Base-by-base conservation (phyloP, 2,888 invertebrate genomes). In the Melanotus villosus region DNA sequence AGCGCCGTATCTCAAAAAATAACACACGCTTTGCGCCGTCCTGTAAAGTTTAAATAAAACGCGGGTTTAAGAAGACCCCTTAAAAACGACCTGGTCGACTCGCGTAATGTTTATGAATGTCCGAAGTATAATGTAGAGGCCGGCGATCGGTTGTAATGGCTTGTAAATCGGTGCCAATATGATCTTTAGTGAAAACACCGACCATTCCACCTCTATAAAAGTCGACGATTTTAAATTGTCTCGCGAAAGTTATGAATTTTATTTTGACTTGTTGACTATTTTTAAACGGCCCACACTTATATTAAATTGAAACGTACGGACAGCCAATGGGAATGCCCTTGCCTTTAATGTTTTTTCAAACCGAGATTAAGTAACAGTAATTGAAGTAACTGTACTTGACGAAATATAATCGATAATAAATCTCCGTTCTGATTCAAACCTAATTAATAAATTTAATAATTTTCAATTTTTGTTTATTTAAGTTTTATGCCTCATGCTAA, bases 111-210 rank as follows among this genome's bases (percentile, higher is more conserved):
- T 76, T 77, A 77, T 76, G 73, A 70, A 70, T 71, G 75, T 75
- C 76, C 75, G 68, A 71, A 70, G 73, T 63, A 76, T 77, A 75
- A 79, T 76, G 74, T 76, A 77, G 60, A 72, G 76, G 73, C 71
- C 65, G 75, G 71, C 70, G 68, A 67, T 70, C 72, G 74, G 65
- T 73, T 77, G 79, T 79, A 77, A 79, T 79, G 68, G 76, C 76
- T 78, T 79, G 79, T 80, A 79, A 79, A 79, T 79, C 76, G 76
- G 78, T 79, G 78, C 78, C 79, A 79, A 79, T 79, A 75, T 76
- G 78, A 78, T 78, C 78, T 78, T 77, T 76, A 77, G 73, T 68
- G 75, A 75, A 75, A 77, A 76, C 76, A 70, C 77, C 76, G 75
- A 71, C 77, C 73, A 60, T 68, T 72, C 56, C 57, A 57, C 41